Conservation (phyloP, 2,888 invertebrate species). For the Tanytarsus gracilentus region DNA sequence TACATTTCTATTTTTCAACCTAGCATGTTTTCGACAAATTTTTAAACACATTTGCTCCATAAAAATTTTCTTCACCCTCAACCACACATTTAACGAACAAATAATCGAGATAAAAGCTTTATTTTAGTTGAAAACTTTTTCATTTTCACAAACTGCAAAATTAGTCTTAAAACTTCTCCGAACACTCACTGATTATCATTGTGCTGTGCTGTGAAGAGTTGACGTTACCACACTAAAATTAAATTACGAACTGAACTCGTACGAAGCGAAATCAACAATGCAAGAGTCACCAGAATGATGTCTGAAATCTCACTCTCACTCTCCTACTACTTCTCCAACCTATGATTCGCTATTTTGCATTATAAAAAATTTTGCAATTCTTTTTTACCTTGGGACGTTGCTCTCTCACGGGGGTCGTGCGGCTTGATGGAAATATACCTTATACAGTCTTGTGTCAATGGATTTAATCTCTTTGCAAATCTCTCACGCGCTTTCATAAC, state of each 20-base stretch:
- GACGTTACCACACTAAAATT: slow-evolving; percentile 25
- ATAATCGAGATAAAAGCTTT: neutral
- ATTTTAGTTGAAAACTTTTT: neutral
- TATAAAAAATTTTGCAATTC: slow-evolving; percentile 25
- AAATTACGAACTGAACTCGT: slow-evolving; percentile 22
- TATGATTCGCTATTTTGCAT: neutral
- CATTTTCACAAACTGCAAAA: neutral
- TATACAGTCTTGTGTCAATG: neutral
- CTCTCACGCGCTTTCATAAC: neutral
- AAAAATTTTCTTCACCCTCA: neutral
- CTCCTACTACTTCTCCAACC: slow-evolving; percentile 21
- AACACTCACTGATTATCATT: slow-evolving; percentile 25
- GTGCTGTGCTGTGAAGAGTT: neutral
- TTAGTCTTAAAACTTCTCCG: too few relatives aligned
- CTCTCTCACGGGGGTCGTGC: neutral
- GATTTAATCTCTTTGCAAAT: neutral
- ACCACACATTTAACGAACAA: neutral
- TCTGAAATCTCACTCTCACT: too few relatives aligned
- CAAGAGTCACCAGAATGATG: slow-evolving; percentile 15
- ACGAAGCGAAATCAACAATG: neutral
- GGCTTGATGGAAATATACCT: slow-evolving; percentile 1
- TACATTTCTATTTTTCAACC: neutral
- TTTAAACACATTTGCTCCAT: too few relatives aligned
- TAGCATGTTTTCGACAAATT: neutral
- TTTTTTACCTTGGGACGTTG: neutral